These are phyloP conservation scores for Bellardia pandia DNA, from an alignment of 2,888 invertebrate species.

Conservation along the genomic window DNA sequence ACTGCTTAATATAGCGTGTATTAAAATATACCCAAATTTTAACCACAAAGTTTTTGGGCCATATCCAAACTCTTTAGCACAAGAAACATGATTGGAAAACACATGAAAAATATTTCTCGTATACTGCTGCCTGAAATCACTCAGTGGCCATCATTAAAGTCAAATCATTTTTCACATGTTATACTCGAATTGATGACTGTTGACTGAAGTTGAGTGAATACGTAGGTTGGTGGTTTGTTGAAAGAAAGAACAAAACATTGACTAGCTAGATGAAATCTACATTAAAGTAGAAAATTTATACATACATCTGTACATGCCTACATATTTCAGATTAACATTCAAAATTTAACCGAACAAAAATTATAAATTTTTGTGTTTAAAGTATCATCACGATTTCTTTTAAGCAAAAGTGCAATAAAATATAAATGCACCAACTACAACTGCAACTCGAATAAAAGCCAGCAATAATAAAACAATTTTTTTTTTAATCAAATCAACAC, in stretches of 20 bases:
- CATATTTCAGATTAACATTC: conserved; percentile 43
- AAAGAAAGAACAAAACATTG: conserved; percentile 35
- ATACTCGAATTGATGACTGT: conserved; percentile 48
- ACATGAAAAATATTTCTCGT: conserved; percentile 17
- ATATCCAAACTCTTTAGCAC: conserved; percentile 27
- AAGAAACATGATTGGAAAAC: conserved; percentile 49
- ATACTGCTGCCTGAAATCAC: conserved; percentile 74
- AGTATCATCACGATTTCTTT: conserved; percentile 71
- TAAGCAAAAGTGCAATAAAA: conserved; percentile 17
- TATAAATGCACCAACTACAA: conserved; percentile 34
- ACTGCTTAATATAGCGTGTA: conserved; percentile 10
- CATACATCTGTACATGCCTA: conserved; percentile 6
- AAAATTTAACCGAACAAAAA: conserved; percentile 1
- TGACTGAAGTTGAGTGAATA: conserved; percentile 13
- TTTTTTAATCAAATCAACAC: conserved; percentile 83
- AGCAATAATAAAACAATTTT: conserved; percentile 56
- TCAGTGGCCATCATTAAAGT: conserved; percentile 83
- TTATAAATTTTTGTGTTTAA: conserved; percentile 39
- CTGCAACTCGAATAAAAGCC: conserved; percentile 57
- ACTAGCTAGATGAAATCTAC: conserved; percentile 65
- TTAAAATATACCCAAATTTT: background rate
- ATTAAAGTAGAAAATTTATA: conserved; percentile 58
- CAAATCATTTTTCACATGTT: conserved; percentile 83
- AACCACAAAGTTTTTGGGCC: conserved; percentile 58
- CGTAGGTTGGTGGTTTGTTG: conserved; percentile 12